Evolutionary conservation across 2,888 invertebrate genomes (phyloP).

Genomic region (Ephialtes manifestator): DNA sequence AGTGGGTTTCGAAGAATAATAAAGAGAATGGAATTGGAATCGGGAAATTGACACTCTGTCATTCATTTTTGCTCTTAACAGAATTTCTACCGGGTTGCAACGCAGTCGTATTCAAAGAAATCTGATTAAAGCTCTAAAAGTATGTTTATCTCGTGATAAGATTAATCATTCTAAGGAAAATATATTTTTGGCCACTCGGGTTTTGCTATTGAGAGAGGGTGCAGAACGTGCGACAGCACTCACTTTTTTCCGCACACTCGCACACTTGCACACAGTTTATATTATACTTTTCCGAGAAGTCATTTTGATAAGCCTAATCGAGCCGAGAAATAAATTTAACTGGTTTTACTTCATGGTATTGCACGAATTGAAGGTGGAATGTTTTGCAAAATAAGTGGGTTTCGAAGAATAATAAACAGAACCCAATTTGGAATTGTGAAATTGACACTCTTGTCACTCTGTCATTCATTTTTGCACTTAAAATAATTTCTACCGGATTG

Average conservation of each 20-base stretch:
- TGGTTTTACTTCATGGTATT: not conserved
- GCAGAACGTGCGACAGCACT: slow-evolving; percentile 24
- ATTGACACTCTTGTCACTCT: too few species aligned
- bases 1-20: too few species aligned
- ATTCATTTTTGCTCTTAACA: too few species aligned
- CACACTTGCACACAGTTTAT: not conserved
- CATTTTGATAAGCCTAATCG: slow-evolving; percentile 17
- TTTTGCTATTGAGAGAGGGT: slow-evolving; percentile 17
- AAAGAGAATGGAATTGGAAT: not conserved
- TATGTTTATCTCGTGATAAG: too few species aligned
- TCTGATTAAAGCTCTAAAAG: too few species aligned
- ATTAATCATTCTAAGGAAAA: too few species aligned
- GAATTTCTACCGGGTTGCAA: too few species aligned
- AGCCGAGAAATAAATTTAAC: slow-evolving; percentile 3
- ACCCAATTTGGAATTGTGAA: not conserved
- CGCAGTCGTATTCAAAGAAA: too few species aligned
- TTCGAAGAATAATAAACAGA: not conserved
- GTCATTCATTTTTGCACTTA: too few species aligned
- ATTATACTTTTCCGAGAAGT: slow-evolving; percentile 19
- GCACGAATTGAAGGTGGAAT: not conserved
- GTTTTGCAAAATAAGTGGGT: too few species aligned
- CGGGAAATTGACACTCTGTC: too few species aligned
- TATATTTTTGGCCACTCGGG: slow-evolving; percentile 3
- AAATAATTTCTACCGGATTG: too few species aligned
- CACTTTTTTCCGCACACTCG: slow-evolving; percentile 28